Evolutionary conservation across 64 coral and sea anemone species (phyloP).

Genomic region (Orbicella faveolata): DNA sequence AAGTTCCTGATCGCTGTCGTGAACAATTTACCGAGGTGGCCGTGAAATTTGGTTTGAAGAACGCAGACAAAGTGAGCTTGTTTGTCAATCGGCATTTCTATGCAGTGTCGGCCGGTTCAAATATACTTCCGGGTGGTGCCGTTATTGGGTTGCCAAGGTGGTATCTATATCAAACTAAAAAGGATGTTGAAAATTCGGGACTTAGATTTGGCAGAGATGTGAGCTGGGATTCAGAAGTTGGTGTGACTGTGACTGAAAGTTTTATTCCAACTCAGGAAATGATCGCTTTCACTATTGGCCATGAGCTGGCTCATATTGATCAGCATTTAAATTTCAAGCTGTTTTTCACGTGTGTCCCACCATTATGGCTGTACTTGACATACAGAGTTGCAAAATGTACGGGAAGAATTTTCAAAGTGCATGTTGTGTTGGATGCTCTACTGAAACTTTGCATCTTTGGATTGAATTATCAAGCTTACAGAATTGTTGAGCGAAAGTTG

Average conservation of each 20-base stretch:
- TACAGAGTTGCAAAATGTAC: slow-evolving; percentile 54
- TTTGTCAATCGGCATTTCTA: slow-evolving; percentile 75
- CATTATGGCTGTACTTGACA: slow-evolving; percentile 77
- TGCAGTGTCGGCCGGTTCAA: slow-evolving; percentile 81
- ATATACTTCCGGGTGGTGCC: slow-evolving; percentile 71
- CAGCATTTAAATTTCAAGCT: slow-evolving; percentile 43
- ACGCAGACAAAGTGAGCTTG: slow-evolving; percentile 66
- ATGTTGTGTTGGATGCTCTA: slow-evolving; percentile 12
- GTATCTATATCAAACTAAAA: slow-evolving; percentile 65
- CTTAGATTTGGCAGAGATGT: slow-evolving; percentile 72
- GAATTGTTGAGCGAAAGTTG: slow-evolving; percentile 32
- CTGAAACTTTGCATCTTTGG: slow-evolving; percentile 47
- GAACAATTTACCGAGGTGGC: slow-evolving; percentile 65
- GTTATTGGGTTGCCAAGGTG: slow-evolving; percentile 86
- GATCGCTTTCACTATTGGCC: slow-evolving; percentile 81
- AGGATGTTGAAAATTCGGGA: slow-evolving; percentile 72
- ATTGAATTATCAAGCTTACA: slow-evolving; percentile 49
- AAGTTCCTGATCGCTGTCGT: slow-evolving; percentile 47
- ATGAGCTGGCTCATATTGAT: slow-evolving; percentile 82
- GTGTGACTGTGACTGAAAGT: slow-evolving; percentile 47
- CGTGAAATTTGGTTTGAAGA: slow-evolving; percentile 31
- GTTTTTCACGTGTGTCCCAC: slow-evolving; percentile 45
- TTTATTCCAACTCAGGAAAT: slow-evolving; percentile 73
- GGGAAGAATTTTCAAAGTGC: slow-evolving; percentile 39
- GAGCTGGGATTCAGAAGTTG: slow-evolving; percentile 79